Evolutionary conservation across 2,113 vertebrate genomes (phyloP).

Genomic region (Albula glossodonta): DNA sequence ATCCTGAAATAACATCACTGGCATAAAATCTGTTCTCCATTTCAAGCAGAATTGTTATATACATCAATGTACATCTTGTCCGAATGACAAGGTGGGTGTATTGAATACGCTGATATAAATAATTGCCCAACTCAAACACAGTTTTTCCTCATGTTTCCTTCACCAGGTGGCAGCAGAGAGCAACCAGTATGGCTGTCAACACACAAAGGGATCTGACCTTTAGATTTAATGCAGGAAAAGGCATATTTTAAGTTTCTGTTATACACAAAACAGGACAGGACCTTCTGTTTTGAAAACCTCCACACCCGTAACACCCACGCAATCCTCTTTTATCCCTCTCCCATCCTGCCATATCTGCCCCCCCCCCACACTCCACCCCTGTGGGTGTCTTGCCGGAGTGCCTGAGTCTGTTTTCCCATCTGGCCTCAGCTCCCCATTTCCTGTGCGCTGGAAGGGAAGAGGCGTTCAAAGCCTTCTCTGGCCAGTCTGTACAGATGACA

Average conservation of each 20-base stretch:
- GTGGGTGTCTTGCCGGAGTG: neutral
- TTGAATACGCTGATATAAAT: too few species aligned
- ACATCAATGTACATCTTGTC: too few species aligned
- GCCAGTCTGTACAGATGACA: neutral
- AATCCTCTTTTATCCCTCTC: neutral
- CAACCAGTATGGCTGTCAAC: neutral
- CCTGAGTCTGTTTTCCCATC: slow-evolving; percentile 19
- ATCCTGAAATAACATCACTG: too few species aligned
- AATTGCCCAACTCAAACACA: too few species aligned
- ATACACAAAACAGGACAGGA: neutral
- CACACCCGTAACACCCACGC: neutral
- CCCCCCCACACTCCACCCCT: neutral
- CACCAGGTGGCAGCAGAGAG: slow-evolving; percentile 41
- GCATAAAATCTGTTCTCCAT: too few species aligned
- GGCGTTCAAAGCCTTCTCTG: neutral
- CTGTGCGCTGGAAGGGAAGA: neutral
- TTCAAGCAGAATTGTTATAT: too few species aligned
- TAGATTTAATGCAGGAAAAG: neutral
- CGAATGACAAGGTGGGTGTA: too few species aligned
- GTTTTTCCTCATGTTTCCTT: neutral
- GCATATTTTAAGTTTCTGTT: neutral
- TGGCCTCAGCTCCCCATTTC: neutral
- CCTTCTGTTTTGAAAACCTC: neutral
- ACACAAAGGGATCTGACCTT: neutral
- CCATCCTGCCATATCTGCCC: neutral